Evolutionary conservation across 2,888 invertebrate genomes (phyloP), one percentile per base, ranked within the genome.

Genomic region (Brachypterus glaber): DNA sequence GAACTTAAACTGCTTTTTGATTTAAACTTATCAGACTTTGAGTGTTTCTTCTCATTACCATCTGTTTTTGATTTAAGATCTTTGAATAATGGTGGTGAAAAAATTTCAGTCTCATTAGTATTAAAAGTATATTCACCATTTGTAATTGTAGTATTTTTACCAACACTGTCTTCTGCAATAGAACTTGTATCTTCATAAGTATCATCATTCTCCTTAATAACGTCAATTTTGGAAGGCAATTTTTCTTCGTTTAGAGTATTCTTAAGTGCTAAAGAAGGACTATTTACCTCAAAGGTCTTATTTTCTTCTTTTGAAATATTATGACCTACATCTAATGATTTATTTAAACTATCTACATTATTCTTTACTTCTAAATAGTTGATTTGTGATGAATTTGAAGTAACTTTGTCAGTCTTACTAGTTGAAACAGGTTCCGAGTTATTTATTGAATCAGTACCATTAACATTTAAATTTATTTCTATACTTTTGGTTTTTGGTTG

Each of bases 181-280:
- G 58, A 60, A 47, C 56, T 59, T 17, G 56, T 55, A 14, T 55
- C 58, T 39, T 57, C 57, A 35, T 51, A 57, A 11, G 55, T 58
- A 44, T 59, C 57, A 41, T 58, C 55, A 29, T 37, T 15, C 33
- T 40, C 2, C 25, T 12, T n/a, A 17, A 36, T 2, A 35, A 31
- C 1, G 35, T 26, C 9, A 33, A 33, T 35, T 14, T 4, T 27
- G 21, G 17, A 8, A 30, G 17, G 41, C 35, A 14, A 31, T 24
- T 13, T 39, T 11, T 29, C 12, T 17, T 30, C 25, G 35, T 34
- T n/a, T 13, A 33, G 9, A 31, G 16, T 8, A 32, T 39, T 30
- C 14, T 37, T 35, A 11, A 40, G 12, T 35, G 17, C 32, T 24
- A 45, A 27, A 31, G 33, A 49, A 31, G 54, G 51, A 21, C 44